phyloP scores from a whole-genome alignment of 2,888 invertebrate species.

The Agonopterix heracliana region DNA sequence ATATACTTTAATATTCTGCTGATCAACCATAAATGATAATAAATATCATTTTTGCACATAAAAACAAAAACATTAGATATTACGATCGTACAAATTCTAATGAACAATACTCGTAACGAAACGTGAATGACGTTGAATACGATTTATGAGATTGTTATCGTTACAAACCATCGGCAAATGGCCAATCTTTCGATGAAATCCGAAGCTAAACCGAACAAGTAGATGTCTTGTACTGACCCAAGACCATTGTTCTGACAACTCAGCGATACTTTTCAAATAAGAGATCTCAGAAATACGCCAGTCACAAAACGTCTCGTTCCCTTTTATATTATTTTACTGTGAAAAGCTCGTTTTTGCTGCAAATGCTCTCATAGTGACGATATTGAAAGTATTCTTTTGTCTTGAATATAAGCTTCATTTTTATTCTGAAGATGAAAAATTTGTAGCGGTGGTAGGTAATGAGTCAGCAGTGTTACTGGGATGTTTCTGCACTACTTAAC shows the following conservation, averaged over 20 bases:
- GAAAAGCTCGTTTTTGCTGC: conserved; percentile 28
- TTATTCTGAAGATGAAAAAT: conserved; percentile 33
- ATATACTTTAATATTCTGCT: neutral
- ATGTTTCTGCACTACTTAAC: conserved; percentile 49
- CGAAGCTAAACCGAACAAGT: conserved; percentile 21
- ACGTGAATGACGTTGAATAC: conserved; percentile 36
- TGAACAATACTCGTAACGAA: conserved; percentile 14
- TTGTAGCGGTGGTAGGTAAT: conserved; percentile 31
- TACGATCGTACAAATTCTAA: conserved; percentile 12
- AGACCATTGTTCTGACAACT: conserved; percentile 40
- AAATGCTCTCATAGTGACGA: conserved; percentile 30
- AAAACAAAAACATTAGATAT: conserved; percentile 13
- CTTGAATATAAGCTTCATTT: conserved; percentile 37
- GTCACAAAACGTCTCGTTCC: conserved; percentile 28
- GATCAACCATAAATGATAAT: neutral
- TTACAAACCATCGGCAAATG: conserved; percentile 31
- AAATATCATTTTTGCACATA: too few relatives aligned
- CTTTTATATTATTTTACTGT: conserved; percentile 34
- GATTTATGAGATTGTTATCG: conserved; percentile 41
- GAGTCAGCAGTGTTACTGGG: conserved; percentile 41
- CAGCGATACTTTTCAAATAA: conserved; percentile 44
- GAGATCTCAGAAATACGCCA: conserved; percentile 35
- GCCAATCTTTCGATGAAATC: conserved; percentile 35
- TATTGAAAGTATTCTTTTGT: conserved; percentile 37
- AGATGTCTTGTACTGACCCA: conserved; percentile 30